phyloP scores from a whole-genome alignment of 2,797 vertebrate species.

The Perodicticus potto region DNA sequence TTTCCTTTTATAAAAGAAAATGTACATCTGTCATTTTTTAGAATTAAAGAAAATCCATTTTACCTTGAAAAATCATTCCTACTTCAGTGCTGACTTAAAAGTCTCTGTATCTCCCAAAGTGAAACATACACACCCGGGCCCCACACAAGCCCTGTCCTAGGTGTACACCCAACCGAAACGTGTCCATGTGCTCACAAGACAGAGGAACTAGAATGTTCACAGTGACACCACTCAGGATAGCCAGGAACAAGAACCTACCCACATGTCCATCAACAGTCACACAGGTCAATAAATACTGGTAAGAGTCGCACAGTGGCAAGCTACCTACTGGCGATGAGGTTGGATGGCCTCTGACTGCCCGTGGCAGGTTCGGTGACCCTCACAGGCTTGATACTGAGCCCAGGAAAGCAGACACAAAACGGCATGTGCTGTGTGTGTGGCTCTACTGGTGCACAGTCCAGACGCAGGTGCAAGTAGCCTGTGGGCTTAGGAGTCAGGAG shows the following conservation, averaged over 20 bases:
- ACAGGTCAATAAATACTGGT: neutral
- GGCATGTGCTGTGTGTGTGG: accelerated
- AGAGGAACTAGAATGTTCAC: neutral
- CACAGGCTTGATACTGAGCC: accelerated
- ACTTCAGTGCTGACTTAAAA: neutral
- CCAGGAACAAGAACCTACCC: neutral
- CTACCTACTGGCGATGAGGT: neutral
- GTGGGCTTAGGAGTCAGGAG: neutral
- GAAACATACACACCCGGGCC: no score
- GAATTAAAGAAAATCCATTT: neutral
- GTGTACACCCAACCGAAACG: accelerated
- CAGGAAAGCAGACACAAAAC: neutral
- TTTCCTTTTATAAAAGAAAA: neutral
- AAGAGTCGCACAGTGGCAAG: neutral
- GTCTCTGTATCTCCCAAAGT: neutral
- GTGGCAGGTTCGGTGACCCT: accelerated
- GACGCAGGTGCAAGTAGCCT: neutral
- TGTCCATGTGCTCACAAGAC: accelerated
- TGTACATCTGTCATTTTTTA: neutral
- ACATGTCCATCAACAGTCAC: neutral
- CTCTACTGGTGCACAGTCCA: accelerated
- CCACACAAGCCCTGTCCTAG: accelerated
- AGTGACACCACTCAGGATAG: neutral
- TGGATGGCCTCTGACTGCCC: accelerated
- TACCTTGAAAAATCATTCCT: constrained; percentile 2